These are phyloP conservation scores for human (Homo sapiens) DNA, from an alignment of 2,113 vertebrate species.

Conservation along the genomic window DNA sequence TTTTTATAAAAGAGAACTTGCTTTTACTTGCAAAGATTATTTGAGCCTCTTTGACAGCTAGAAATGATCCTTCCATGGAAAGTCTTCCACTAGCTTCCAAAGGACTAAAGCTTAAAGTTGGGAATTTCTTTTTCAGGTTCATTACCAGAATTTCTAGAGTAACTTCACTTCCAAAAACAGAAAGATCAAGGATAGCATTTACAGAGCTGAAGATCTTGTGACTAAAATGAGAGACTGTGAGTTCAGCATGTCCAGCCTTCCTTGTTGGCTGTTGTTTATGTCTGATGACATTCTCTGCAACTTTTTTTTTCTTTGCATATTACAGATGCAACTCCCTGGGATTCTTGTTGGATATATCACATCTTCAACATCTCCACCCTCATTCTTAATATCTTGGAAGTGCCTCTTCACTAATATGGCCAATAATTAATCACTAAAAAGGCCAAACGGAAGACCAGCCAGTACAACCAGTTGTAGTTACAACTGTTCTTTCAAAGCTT, in stretches of 20 bases:
- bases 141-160: conserved; percentile 72
- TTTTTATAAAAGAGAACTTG: conserved; percentile 58
- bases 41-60: conserved; percentile 62
- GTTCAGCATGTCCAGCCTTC: neutral
- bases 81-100: conserved; percentile 65
- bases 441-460: conserved; percentile 71
- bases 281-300: conserved; percentile 72
- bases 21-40: conserved; percentile 70
- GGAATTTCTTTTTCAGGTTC: conserved; percentile 71
- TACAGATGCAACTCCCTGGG: conserved; percentile 72
- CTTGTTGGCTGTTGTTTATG: conserved; percentile 69
- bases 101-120: conserved; percentile 74
- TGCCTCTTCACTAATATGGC: conserved; percentile 74
- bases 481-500: conserved; percentile 62
- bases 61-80: conserved; percentile 78
- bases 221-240: conserved; percentile 71
- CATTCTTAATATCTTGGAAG: conserved; percentile 71
- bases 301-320: conserved; percentile 82
- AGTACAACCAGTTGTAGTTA: too few species aligned
- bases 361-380: conserved; percentile 73
- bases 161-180: conserved; percentile 66
- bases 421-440: conserved; percentile 61
- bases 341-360: conserved; percentile 73
- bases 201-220: conserved; percentile 74
- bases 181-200: conserved; percentile 71